Percentiles rank a stretch among this genome's conserved stretches.
Conservation (phyloP, 2,888 invertebrate species). For the Drosophila nr. perissopoda region DNA sequence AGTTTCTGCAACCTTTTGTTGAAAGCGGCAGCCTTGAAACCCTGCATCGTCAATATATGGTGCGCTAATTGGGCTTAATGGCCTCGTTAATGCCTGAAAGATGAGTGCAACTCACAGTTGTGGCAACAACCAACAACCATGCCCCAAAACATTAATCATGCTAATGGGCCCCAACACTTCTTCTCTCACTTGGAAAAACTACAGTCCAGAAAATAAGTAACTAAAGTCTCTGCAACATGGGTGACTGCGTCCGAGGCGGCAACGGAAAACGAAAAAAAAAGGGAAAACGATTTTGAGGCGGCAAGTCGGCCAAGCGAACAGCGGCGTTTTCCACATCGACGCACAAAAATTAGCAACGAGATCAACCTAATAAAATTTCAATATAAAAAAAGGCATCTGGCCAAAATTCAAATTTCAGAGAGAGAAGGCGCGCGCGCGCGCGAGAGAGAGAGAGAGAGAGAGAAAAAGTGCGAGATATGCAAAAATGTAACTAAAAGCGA, state of each 20-base stretch:
- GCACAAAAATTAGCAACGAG: constrained; percentile 77
- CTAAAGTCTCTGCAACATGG: constrained; percentile 56
- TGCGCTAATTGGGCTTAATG: constrained; percentile 41
- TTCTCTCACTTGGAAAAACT: constrained; percentile 50
- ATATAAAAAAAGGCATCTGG: constrained; percentile 32
- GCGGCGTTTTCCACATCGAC: constrained; percentile 74
- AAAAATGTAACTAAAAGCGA: constrained; percentile 41
- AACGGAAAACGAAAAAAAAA: constrained; percentile 54
- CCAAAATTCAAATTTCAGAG: constrained; percentile 55
- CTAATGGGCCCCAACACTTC: constrained; percentile 72
- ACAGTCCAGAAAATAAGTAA: constrained; percentile 71
- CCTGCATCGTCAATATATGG: constrained; percentile 19
- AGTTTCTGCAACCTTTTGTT: constrained; percentile 5
- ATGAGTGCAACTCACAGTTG: constrained; percentile 18
- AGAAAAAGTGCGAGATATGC: constrained; percentile 33
- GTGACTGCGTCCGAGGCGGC: constrained; percentile 62
- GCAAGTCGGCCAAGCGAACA: constrained; percentile 67
- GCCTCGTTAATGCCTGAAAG: constrained; percentile 37
- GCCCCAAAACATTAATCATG: constrained; percentile 70
- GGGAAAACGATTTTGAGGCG: constrained; percentile 68
- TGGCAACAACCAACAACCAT: constrained; percentile 1
- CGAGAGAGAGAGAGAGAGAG: constrained; percentile 19
- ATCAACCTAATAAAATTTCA: constrained; percentile 68
- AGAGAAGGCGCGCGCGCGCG: constrained; percentile 24
- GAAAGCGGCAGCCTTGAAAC: constrained; percentile 48